These are phyloP conservation scores for Bombus balteatus DNA, from an alignment of 1,140 invertebrate species.

Conservation along the genomic window DNA sequence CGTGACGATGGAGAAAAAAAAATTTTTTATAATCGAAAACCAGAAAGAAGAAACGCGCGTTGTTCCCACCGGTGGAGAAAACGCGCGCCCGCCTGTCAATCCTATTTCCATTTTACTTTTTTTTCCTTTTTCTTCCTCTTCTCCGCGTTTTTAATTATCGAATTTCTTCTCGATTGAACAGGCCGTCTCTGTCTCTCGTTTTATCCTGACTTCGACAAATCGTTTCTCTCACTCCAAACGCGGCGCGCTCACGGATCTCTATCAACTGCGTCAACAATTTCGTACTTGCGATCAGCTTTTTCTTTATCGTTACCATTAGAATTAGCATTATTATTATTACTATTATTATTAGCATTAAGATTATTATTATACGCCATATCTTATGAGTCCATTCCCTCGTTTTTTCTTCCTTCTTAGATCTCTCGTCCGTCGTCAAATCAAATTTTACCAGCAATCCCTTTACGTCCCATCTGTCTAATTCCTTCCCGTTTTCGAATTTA, in stretches of 20 bases:
- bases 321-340: slow-evolving; percentile 26
- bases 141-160: background rate
- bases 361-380: slow-evolving; percentile 36
- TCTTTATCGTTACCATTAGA: slow-evolving; percentile 2
- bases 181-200: background rate
- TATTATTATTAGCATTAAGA: slow-evolving; percentile 23
- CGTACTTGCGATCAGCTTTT: background rate
- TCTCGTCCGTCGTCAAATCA: slow-evolving; percentile 34
- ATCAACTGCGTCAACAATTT: background rate
- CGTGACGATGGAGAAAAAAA: slow-evolving; percentile 17
- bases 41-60: slow-evolving; percentile 44
- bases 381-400: slow-evolving; percentile 27
- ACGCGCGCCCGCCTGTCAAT: background rate
- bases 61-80: background rate
- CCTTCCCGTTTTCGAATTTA: slow-evolving; percentile 7
- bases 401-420: background rate
- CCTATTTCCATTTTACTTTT: background rate
- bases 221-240: background rate
- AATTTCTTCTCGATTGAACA: background rate
- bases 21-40: slow-evolving; percentile 38
- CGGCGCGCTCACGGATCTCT: background rate
- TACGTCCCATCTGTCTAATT: background rate
- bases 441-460: slow-evolving; percentile 7
- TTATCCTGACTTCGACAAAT: background rate
- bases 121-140: background rate